A percentile compares a stretch with the other conserved stretches of the same genome.
Evolutionary conservation across 2,888 invertebrate genomes (phyloP).

Genomic region (Aleiodes testaceus): DNA sequence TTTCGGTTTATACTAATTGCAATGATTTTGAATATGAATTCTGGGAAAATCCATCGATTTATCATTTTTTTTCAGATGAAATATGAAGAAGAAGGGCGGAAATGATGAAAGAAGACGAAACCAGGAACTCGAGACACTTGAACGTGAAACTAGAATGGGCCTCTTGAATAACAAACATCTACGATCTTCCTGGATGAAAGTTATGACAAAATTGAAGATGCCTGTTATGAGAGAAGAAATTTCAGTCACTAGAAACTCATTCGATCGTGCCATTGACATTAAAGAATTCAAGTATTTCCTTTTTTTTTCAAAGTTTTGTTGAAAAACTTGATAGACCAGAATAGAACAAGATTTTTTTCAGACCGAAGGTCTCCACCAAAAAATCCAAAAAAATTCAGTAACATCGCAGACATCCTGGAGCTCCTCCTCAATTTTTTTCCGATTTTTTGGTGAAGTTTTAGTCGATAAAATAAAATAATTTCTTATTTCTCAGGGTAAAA

Average conservation of each 20-base stretch:
- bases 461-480: slow-evolving; percentile 4
- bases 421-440: too few species aligned
- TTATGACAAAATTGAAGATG: slow-evolving; percentile 69
- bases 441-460: not conserved
- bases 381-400: too few species aligned
- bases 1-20: not conserved
- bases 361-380: too few species aligned
- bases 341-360: too few species aligned
- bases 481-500: slow-evolving; percentile 58
- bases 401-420: too few species aligned
- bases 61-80: not conserved
- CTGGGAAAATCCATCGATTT: too few species aligned
- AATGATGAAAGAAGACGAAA: slow-evolving; percentile 59
- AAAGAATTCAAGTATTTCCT: slow-evolving; percentile 68
- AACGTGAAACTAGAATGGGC: slow-evolving; percentile 70
- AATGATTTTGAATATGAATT: not conserved
- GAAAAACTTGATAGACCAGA: too few species aligned
- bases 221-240: slow-evolving; percentile 71
- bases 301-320: slow-evolving; percentile 38
- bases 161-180: slow-evolving; percentile 63
- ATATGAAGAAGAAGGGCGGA: slow-evolving; percentile 44
- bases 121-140: slow-evolving; percentile 64
- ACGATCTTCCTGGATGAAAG: slow-evolving; percentile 70
- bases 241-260: slow-evolving; percentile 71
- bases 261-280: slow-evolving; percentile 72